Conservation (phyloP, 2,888 invertebrate species). For the Tinea semifulvella region DNA sequence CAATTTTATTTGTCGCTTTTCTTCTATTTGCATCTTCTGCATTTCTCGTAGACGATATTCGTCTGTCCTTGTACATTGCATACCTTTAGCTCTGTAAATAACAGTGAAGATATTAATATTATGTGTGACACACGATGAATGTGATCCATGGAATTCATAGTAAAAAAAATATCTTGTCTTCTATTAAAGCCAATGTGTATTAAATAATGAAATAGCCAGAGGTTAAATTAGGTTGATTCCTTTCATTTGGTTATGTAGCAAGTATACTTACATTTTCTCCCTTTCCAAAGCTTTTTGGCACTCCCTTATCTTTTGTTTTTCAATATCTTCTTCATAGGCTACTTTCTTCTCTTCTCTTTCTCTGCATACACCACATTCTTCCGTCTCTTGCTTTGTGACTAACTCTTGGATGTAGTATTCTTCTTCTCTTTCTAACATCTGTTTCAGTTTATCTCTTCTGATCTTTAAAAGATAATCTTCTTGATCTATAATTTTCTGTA, state of each 20-base stretch:
- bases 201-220: too few species aligned
- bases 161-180: too few species aligned
- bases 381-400: slow-evolving; percentile 28
- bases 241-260: too few species aligned
- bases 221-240: too few species aligned
- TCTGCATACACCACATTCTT: slow-evolving; percentile 29
- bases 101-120: too few species aligned
- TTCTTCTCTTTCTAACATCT: slow-evolving; percentile 39
- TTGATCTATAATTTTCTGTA: slow-evolving; percentile 34
- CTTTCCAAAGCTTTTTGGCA: slow-evolving; percentile 51
- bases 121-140: too few species aligned
- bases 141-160: too few species aligned
- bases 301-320: slow-evolving; percentile 39
- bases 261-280: slow-evolving; percentile 43
- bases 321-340: slow-evolving; percentile 36
- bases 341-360: slow-evolving; percentile 33
- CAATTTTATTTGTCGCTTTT: slow-evolving; percentile 35
- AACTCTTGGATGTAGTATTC: slow-evolving; percentile 34
- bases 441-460: slow-evolving; percentile 37
- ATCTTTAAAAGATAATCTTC: slow-evolving; percentile 50
- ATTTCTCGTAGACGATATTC: slow-evolving; percentile 35
- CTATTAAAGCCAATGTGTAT: too few species aligned
- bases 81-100: slow-evolving; percentile 41
- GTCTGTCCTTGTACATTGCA: slow-evolving; percentile 39
- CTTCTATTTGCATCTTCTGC: slow-evolving; percentile 45